Base-by-base conservation (phyloP, 2,113 vertebrate genomes). In the Pollachius pollachius region DNA sequence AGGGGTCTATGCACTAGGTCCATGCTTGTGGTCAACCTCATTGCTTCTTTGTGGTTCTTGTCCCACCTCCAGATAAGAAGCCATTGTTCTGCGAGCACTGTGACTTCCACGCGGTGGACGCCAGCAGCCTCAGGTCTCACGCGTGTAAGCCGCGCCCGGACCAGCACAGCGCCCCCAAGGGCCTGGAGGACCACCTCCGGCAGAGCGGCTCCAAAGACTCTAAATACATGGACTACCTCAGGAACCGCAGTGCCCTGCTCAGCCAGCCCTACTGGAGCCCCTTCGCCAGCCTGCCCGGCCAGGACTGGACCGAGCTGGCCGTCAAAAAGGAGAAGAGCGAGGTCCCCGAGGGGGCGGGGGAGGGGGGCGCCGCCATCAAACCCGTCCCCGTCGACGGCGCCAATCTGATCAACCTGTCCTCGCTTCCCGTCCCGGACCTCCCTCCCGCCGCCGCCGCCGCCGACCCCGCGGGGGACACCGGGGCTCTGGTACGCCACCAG, bases 401-500 rank as follows among this genome's bases (percentile, higher is more conserved):
- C 58, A 81, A 67, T 62, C 85, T 91, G 8, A 80, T 91, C 21
- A 91, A 92, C 74, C 75, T 92, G 59, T 90, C 89, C 3, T 65
- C 79, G 21, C 67, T 74, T 19, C 48, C 78, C 0, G 12, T 52
- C 9, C 62, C 21, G 2, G 75, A 77, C 52, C 81, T 70, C 18
- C 41, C 65, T 0, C 37, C 63, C 0, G 5, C 13, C 18, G 37
- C 65, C 0, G 48, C 63, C 0, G 5, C 13, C 18, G 61, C 48
- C 4, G 75, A 61, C 52, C 9, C 67, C 65, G n/a, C 62, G 4
- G 87, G 91, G 8, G 79, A 90, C 57, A 9, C 41, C 41, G 91
- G 91, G 71, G 91, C 92, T 17, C 89, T 96, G 86, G 85, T 94
- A 18, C 78, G 89, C 60, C 95, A 98, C 85, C 93, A 91, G 0